phyloP scores from a whole-genome alignment of 2,888 invertebrate species.

The Drosophila nigricruria region DNA sequence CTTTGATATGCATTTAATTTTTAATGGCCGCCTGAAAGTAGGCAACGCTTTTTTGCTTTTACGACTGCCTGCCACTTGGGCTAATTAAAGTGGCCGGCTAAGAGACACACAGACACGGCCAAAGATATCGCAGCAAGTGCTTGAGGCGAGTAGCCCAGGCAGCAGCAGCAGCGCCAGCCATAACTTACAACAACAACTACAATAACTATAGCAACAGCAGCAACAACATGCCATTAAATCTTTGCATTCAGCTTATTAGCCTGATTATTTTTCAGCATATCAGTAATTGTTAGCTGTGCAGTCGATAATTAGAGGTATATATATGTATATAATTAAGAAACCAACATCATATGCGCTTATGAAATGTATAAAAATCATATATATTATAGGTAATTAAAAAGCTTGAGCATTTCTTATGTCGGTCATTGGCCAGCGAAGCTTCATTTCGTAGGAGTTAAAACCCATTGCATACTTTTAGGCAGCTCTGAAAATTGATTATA shows the following conservation, averaged over 20 bases:
- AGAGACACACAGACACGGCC: conserved; percentile 22
- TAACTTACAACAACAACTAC: conserved; percentile 1
- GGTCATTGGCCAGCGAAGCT: not conserved
- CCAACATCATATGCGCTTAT: not conserved
- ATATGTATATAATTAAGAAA: not conserved
- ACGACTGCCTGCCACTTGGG: conserved; percentile 61
- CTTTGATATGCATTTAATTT: conserved; percentile 71
- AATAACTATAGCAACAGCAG: not conserved
- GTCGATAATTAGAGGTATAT: too few species aligned
- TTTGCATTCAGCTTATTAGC: conserved; percentile 28
- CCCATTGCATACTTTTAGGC: conserved; percentile 1
- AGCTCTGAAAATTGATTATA: not conserved
- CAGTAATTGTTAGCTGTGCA: not conserved
- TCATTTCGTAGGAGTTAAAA: not conserved
- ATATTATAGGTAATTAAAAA: not conserved
- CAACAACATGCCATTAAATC: conserved; percentile 7
- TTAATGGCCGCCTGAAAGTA: conserved; percentile 72
- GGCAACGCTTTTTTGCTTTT: conserved; percentile 61
- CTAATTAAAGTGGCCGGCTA: conserved; percentile 66
- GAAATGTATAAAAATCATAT: not conserved
- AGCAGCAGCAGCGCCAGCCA: not conserved
- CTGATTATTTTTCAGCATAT: conserved; percentile 6
- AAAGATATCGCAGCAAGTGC: conserved; percentile 27
- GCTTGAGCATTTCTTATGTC: not conserved
- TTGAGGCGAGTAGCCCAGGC: conserved; percentile 1